A percentile compares a stretch with the other conserved stretches of the same genome.
Evolutionary conservation across 2,113 vertebrate species (phyloP).

Genomic region (Microtus oregoni): DNA sequence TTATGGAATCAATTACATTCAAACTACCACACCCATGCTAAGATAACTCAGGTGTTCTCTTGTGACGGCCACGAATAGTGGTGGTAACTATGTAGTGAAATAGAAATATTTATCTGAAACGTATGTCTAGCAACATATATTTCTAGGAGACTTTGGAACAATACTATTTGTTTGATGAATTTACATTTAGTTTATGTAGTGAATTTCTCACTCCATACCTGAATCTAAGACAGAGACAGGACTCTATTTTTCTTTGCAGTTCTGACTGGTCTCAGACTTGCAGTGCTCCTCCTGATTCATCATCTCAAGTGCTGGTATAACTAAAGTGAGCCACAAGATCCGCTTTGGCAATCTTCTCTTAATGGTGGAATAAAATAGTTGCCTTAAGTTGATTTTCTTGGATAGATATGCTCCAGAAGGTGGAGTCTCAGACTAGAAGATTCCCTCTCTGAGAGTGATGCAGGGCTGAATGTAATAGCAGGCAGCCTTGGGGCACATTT

Average conservation of each 20-base stretch:
- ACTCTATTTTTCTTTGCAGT: background rate
- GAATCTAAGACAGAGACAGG: background rate
- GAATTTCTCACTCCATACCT: background rate
- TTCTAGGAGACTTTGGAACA: background rate
- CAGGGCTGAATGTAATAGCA: too few species aligned
- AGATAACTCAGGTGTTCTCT: background rate
- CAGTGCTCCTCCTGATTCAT: too few species aligned
- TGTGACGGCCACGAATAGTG: background rate
- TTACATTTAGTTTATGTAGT: background rate
- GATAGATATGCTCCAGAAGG: background rate
- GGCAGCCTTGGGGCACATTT: background rate
- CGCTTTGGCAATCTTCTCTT: background rate
- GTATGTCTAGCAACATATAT: background rate
- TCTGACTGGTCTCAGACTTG: too few species aligned
- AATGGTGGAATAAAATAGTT: background rate
- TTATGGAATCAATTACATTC: too few species aligned
- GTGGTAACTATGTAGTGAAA: background rate
- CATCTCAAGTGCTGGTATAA: too few species aligned
- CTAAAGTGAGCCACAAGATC: too few species aligned
- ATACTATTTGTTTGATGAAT: background rate
- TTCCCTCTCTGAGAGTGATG: too few species aligned
- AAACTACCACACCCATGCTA: background rate
- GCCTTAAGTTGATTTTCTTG: background rate
- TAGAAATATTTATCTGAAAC: slow-evolving; percentile 23
- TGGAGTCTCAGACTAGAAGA: background rate